A percentile compares a stretch with the other conserved stretches of the same genome.
Evolutionary conservation across 2,888 invertebrate genomes (phyloP).

Genomic region (Oscheius sp.): DNA sequence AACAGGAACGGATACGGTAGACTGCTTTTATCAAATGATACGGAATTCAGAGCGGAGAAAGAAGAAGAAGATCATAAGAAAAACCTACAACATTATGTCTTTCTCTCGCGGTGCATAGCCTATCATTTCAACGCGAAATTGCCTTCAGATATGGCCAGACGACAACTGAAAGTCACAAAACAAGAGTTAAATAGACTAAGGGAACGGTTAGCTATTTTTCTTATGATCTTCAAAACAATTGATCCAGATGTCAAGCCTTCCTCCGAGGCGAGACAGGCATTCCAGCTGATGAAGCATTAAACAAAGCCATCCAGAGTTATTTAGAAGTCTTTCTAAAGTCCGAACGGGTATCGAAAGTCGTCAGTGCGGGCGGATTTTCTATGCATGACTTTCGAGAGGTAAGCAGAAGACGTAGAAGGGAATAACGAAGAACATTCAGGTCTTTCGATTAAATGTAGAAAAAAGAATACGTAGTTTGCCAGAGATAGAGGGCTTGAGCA

Average conservation of each 20-base stretch:
- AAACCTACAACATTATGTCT: constrained; percentile 94
- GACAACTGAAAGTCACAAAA: constrained; percentile 93
- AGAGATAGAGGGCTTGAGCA: constrained; percentile 93
- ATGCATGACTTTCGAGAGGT: constrained; percentile 95
- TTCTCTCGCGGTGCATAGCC: constrained; percentile 87
- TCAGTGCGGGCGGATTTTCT: constrained; percentile 95
- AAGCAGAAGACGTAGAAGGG: no score
- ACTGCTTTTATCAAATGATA: neutral
- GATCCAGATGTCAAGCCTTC: constrained; percentile 85
- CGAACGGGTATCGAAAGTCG: constrained; percentile 91
- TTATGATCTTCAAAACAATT: neutral
- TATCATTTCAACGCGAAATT: constrained; percentile 99
- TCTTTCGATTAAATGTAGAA: constrained; percentile 92
- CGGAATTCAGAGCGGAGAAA: constrained; percentile 81
- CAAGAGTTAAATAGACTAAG: constrained; percentile 77
- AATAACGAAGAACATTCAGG: constrained; percentile 70
- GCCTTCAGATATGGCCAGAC: constrained; percentile 87
- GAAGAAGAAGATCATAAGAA: constrained; percentile 95
- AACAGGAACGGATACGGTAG: constrained; percentile 66
- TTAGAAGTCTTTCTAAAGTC: constrained; percentile 95
- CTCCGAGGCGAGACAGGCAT: constrained; percentile 98
- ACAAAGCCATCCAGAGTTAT: constrained; percentile 92
- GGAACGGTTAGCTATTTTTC: constrained; percentile 41
- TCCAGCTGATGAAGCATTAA: constrained; percentile 96
- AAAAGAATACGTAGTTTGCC: constrained; percentile 92